Evolutionary conservation across 2,797 vertebrate species (phyloP).

Genomic region (Pangasius macronema): DNA sequence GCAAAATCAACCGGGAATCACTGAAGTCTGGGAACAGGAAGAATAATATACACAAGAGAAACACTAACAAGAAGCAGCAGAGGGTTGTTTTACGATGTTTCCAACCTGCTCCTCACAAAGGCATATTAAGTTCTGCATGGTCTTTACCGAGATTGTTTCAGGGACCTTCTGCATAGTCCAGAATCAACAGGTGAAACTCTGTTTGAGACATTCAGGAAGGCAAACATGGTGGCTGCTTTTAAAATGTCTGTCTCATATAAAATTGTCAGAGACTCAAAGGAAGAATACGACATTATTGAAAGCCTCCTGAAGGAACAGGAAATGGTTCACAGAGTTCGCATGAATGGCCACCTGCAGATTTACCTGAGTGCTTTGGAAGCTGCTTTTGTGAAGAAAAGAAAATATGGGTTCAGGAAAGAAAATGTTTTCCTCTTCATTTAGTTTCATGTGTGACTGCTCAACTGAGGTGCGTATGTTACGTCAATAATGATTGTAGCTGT

Average conservation of each 20-base stretch:
- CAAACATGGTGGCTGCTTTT: slow-evolving; percentile 47
- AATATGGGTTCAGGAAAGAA: slow-evolving; percentile 15
- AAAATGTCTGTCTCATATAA: neutral
- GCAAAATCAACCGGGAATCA: neutral
- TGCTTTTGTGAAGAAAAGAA: neutral
- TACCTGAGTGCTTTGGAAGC: slow-evolving; percentile 47
- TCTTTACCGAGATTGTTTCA: slow-evolving; percentile 66
- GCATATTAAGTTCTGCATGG: slow-evolving; percentile 54
- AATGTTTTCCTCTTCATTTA: slow-evolving; percentile 13
- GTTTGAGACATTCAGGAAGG: slow-evolving; percentile 11
- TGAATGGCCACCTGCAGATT: slow-evolving; percentile 53
- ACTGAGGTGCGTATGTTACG: neutral
- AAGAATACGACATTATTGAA: slow-evolving; percentile 64
- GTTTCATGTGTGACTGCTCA: neutral
- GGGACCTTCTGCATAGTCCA: slow-evolving; percentile 52
- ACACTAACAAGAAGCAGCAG: neutral
- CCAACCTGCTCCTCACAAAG: slow-evolving; percentile 39
- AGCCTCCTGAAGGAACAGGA: slow-evolving; percentile 57
- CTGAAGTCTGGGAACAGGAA: slow-evolving; percentile 20
- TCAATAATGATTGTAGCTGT: neutral
- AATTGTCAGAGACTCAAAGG: slow-evolving; percentile 22
- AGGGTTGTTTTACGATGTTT: neutral
- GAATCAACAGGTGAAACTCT: slow-evolving; percentile 55
- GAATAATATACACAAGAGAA: neutral
- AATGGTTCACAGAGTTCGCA: slow-evolving; percentile 62